Percentiles rank a stretch among this genome's conserved stretches.
Evolutionary conservation across 2,113 vertebrate genomes (phyloP).

Genomic region (Centropus unirufus): DNA sequence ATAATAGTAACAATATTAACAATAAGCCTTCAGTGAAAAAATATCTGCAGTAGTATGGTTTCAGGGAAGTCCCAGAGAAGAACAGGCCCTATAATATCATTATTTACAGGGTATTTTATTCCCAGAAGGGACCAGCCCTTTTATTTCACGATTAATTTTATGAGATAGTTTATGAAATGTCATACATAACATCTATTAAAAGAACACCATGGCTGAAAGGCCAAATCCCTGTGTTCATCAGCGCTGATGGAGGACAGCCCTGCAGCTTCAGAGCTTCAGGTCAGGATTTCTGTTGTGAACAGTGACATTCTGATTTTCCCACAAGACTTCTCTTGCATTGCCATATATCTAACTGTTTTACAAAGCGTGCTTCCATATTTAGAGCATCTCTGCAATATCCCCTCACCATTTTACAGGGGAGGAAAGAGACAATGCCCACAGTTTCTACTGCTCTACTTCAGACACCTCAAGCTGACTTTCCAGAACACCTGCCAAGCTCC

Average conservation of each 20-base stretch:
- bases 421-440: neutral
- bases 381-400: neutral
- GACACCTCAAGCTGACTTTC: neutral
- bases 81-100: neutral
- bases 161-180: neutral
- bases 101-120: neutral
- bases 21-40: neutral
- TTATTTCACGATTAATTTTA: neutral
- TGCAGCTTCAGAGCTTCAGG: neutral
- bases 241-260: neutral
- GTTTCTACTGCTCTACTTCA: neutral
- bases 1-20: too few relatives aligned
- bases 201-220: neutral
- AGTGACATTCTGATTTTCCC: neutral
- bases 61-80: neutral
- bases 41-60: neutral
- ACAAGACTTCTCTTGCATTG: neutral
- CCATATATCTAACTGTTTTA: neutral
- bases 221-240: neutral
- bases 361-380: neutral
- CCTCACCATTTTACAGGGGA: neutral
- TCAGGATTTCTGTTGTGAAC: neutral
- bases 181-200: neutral
- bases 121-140: neutral
- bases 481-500: neutral